Conservation (phyloP, 2,113 vertebrate genomes). For the Microcebus lehilahytsara region DNA sequence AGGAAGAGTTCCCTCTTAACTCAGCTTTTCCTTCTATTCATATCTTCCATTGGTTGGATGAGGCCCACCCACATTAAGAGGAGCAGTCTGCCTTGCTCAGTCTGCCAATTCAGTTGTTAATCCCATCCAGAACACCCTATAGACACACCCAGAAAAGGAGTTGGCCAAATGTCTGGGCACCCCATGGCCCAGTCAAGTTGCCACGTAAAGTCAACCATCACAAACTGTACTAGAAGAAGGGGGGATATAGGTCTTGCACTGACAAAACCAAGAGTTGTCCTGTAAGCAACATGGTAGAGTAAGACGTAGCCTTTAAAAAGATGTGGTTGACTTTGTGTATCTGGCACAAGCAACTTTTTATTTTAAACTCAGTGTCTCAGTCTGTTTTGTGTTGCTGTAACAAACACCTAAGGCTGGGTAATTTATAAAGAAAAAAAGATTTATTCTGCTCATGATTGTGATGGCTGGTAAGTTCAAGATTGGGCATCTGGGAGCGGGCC, state of each 20-base stretch:
- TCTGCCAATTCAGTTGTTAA: neutral
- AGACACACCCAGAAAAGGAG: neutral
- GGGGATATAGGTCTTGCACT: fast-evolving
- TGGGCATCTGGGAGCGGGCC: neutral
- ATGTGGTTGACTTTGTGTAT: neutral
- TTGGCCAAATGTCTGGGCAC: neutral
- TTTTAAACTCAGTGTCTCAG: neutral
- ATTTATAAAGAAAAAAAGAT: neutral
- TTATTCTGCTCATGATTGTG: neutral
- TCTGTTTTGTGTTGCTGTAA: neutral
- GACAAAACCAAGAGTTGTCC: neutral
- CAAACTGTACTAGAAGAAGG: neutral
- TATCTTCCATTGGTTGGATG: neutral
- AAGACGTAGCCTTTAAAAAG: neutral
- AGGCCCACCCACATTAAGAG: neutral
- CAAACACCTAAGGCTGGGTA: neutral
- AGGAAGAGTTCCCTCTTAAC: neutral
- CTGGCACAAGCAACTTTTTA: neutral
- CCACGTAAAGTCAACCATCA: neutral
- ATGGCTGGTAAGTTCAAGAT: neutral
- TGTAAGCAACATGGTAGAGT: neutral
- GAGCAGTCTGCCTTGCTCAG: neutral
- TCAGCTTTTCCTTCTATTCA: neutral
- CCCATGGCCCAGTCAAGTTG: neutral
- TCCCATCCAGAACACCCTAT: neutral